Evolutionary conservation across 2,113 vertebrate genomes (phyloP).

Genomic region (Todiramphus saurophagus): DNA sequence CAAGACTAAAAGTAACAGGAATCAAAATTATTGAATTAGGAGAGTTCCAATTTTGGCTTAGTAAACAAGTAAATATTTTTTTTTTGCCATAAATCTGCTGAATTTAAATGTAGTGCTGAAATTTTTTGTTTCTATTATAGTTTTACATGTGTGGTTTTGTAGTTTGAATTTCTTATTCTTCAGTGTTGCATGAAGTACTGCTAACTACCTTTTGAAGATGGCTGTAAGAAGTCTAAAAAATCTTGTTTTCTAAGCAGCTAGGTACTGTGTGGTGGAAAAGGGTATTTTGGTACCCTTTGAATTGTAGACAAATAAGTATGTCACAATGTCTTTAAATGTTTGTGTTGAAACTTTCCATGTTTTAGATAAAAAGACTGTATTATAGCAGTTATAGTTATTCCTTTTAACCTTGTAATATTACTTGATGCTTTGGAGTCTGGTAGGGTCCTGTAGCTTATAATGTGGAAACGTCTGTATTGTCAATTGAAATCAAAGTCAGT

Average conservation of each 20-base stretch:
- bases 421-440: not conserved
- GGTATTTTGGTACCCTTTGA: not conserved
- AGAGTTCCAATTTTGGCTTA: not conserved
- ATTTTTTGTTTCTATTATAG: not conserved
- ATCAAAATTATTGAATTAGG: not conserved
- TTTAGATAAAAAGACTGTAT: not conserved
- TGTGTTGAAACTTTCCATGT: not conserved
- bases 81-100: not conserved
- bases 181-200: not conserved
- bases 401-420: not conserved
- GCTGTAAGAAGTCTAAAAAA: not conserved
- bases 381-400: not conserved
- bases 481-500: not conserved
- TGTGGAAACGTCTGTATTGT: not conserved
- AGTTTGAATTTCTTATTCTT: not conserved
- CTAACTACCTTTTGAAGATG: not conserved
- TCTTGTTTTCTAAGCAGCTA: not conserved
- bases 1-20: not conserved
- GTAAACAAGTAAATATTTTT: not conserved
- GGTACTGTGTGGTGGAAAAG: not conserved
- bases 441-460: not conserved
- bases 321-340: not conserved
- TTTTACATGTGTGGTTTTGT: not conserved
- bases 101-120: not conserved
- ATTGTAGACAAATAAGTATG: not conserved